Evolutionary conservation across 2,888 invertebrate genomes (phyloP).

Genomic region (Notodonta ziczac): DNA sequence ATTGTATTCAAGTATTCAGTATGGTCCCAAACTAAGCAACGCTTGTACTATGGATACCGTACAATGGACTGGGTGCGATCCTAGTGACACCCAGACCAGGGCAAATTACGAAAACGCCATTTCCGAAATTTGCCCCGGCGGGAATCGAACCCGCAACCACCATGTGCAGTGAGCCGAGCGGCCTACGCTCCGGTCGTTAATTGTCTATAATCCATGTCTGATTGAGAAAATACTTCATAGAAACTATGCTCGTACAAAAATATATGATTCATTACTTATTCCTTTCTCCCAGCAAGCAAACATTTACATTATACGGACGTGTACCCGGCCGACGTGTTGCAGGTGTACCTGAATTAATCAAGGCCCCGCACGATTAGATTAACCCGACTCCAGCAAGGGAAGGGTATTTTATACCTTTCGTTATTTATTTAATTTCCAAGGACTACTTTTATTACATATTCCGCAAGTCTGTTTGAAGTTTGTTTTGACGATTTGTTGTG

Average conservation of each 20-base stretch:
- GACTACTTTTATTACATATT: constrained; percentile 18
- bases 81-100: no score
- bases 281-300: background rate
- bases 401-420: constrained; percentile 21
- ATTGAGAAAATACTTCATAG: no score
- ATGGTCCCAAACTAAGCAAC: no score
- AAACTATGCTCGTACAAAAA: background rate
- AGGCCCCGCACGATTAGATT: constrained; percentile 33
- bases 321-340: constrained; percentile 19
- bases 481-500: background rate
- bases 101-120: no score
- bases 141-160: no score
- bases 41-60: no score
- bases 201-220: no score
- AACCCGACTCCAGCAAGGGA: constrained; percentile 15
- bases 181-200: no score
- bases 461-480: constrained; percentile 7
- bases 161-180: no score
- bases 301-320: background rate
- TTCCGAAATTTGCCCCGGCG: no score
- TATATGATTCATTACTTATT: background rate
- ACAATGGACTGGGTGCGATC: no score
- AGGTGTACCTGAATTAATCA: constrained; percentile 37
- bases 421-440: constrained; percentile 34
- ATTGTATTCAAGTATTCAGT: no score